Base-by-base conservation (phyloP, 2,797 vertebrate species). In the Petrocephalus sullivani region DNA sequence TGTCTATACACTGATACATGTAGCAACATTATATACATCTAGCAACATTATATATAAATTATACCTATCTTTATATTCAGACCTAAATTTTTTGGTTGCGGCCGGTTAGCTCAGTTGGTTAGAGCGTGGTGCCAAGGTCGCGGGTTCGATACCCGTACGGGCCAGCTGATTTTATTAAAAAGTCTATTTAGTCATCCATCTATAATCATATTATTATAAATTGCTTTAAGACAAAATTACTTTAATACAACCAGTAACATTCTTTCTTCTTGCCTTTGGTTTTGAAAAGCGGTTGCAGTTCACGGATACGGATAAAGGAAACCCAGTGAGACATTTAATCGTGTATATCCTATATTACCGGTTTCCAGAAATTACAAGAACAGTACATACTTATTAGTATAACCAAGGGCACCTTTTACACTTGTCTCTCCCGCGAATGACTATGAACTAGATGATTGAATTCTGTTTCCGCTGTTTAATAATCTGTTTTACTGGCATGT, bases 91-190 rank as follows among this genome's bases (percentile, higher is more conserved):
- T 0, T 51, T 4, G 7, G 49, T 6, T 51, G 1, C 49, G 91
- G 91, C 91, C 87, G 92, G 64, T 92, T 92, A 91, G 91, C 88
- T 90, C 90, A 92, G 89, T 89, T 93, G 88, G 90, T 92, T 94
- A 95, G 94, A 95, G 95, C 91, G 93, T 95, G 93, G 95, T 94
- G 93, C 93, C 93, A 95, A 93, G 89, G 89, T 89, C 88, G 90
- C 85, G 93, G 94, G 94, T 95, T 95, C 91, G 92, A 96, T 95
- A 93, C 93, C 94, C 91, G 93, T 95, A 95, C 88, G 49, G 93
- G 94, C 94, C 92, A 84, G 1, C 0, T 0, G 1, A 0, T 57
- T 0, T 0, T 71, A 37, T 71, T 16, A 3, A 71, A 71, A 33
- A 5, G 12, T 1, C 14, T 37, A 16, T 2, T 2, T 41, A 71